A percentile compares a stretch with the other conserved stretches of the same genome.
Conservation (phyloP, 2,888 invertebrate species). For the Chironomus tentans region DNA sequence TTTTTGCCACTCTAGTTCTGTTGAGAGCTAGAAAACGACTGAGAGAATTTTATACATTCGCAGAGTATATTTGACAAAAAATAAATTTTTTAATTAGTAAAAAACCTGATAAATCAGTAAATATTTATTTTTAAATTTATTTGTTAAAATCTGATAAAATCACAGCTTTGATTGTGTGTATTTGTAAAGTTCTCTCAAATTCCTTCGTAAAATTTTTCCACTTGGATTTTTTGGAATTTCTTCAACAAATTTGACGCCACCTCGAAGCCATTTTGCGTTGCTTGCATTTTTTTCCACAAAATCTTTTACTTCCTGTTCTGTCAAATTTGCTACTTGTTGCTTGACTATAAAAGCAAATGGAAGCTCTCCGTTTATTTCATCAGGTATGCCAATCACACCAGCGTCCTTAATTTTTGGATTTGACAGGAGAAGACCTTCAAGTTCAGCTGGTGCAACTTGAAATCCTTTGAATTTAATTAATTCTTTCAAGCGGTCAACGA, state of each 20-base stretch:
- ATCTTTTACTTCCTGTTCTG: constrained; percentile 43
- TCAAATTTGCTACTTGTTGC: constrained; percentile 45
- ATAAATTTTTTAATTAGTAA: no score
- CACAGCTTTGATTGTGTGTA: no score
- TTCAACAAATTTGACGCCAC: constrained; percentile 42
- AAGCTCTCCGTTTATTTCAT: constrained; percentile 64
- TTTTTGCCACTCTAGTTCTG: no score
- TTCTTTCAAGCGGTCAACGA: constrained; percentile 70
- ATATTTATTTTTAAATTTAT: no score
- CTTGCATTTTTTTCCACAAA: constrained; percentile 45
- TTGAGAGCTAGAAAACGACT: no score
- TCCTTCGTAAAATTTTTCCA: no score
- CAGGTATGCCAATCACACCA: constrained; percentile 70
- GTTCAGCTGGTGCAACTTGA: constrained; percentile 68
- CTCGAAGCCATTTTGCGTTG: constrained; percentile 61
- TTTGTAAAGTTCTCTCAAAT: no score
- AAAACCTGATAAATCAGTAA: no score
- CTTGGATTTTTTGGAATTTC: no score
- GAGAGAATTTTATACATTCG: no score
- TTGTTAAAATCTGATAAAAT: no score
- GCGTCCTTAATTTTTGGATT: constrained; percentile 57
- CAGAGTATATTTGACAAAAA: no score
- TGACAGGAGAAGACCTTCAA: constrained; percentile 61
- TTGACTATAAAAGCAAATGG: constrained; percentile 67
- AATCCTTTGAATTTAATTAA: constrained; percentile 76